Evolutionary conservation across 2,888 invertebrate genomes (phyloP).

Genomic region (Cecidostiba fungosa): DNA sequence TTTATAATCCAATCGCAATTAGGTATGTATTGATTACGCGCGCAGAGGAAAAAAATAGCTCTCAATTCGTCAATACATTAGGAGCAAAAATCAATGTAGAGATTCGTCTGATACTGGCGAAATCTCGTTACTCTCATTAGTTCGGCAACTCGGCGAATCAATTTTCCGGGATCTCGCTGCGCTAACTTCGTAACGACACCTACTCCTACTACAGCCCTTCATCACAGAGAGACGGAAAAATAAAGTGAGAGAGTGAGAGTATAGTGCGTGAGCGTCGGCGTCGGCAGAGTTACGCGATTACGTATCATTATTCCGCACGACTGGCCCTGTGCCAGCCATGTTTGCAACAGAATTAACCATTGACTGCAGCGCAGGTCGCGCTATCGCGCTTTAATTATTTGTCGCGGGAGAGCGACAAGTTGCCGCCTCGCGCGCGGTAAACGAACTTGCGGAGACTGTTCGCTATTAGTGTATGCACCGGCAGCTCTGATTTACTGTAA

Average conservation of each 20-base stretch:
- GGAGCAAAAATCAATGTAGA: too few relatives aligned
- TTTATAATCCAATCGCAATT: background rate
- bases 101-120: too few relatives aligned
- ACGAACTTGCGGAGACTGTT: background rate
- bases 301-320: slow-evolving; percentile 78
- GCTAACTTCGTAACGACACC: slow-evolving; percentile 34
- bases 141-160: slow-evolving; percentile 11
- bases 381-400: slow-evolving; percentile 68
- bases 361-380: background rate
- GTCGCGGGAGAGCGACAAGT: slow-evolving; percentile 37
- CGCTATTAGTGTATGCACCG: background rate
- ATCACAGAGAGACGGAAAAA: background rate
- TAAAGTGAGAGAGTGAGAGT: background rate
- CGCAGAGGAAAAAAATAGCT: too few relatives aligned
- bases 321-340: slow-evolving; percentile 72
- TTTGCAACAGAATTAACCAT: slow-evolving; percentile 72
- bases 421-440: background rate
- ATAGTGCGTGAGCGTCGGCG: slow-evolving; percentile 37
- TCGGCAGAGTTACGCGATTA: slow-evolving; percentile 74
- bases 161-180: slow-evolving; percentile 34
- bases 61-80: too few relatives aligned
- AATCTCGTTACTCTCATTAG: background rate
- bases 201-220: slow-evolving; percentile 11
- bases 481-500: background rate
- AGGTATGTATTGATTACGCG: background rate